Evolutionary conservation across 2,113 vertebrate genomes (phyloP), one percentile per base, ranked within the genome.

Genomic region (Oreamnos americanus): DNA sequence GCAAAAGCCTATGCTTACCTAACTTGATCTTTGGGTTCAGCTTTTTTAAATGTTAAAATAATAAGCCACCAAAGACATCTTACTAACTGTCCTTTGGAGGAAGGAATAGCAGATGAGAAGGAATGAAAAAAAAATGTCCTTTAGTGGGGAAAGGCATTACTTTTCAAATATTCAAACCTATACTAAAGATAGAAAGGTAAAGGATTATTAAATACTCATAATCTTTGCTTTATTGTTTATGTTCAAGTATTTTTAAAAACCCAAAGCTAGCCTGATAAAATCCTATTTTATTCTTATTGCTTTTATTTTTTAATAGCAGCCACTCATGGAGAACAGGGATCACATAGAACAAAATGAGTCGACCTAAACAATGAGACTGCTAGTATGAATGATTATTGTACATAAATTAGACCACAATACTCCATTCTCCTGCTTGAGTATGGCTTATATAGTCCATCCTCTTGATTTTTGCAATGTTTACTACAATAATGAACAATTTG

Each of bases 251-350:
- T 97, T 95, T 94, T 19, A 45, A 97, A 95, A 87, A 95, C 26
- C 36, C 36, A 43, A 76, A 91, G 30, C 36, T 89, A 86, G 28
- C 9, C 43, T 96, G 19, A 26, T 16, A 94, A 97, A 94, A 55
- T 94, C 11, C 28, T 81, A 53, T 97, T 98, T 97, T 96, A 85
- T 91, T 96, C 98, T 90, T 83, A 58, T 84, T 82, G 81, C 43
- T 94, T 96, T 51, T 95, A 81, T 94, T 98, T 98, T 98, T 95
- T 97, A 98, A 96, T 94, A 98, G 97, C 96, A 99, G 96, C 96
- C 98, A 97, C 97, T 98, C 97, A 90, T 98, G 93, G 98, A 98
- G 97, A 98, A 98, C 98, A 98, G 98, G 99, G 97, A 98, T 98
- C 94, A 98, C 94, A 98, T 67, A 98, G 95, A 98, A 98, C 98